These are phyloP conservation scores for Chrysina gloriosa DNA, from an alignment of 2,888 invertebrate species.

Conservation along the genomic window DNA sequence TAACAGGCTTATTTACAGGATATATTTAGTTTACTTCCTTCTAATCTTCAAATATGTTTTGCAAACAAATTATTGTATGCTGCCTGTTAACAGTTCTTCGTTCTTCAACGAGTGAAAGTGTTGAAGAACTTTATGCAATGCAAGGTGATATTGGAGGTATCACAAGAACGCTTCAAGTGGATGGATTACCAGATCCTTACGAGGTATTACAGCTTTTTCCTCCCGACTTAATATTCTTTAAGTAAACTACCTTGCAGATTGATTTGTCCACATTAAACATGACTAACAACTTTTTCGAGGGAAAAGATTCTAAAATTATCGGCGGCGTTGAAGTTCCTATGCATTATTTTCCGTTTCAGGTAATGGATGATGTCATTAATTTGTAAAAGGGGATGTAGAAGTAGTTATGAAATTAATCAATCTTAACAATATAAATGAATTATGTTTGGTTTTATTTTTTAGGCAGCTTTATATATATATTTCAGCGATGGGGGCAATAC, in stretches of 20 bases:
- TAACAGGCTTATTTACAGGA: constrained; percentile 3
- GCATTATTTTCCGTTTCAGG: constrained; percentile 39
- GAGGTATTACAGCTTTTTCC: constrained; percentile 22
- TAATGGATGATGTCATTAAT: background rate
- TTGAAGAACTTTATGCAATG: constrained; percentile 4
- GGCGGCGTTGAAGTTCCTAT: constrained; percentile 35
- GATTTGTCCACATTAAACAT: constrained; percentile 31
- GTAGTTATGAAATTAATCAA: too few species aligned
- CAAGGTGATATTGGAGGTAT: constrained; percentile 16
- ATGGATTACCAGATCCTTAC: constrained; percentile 37
- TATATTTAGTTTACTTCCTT: background rate
- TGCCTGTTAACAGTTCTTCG: background rate
- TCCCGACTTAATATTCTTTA: background rate
- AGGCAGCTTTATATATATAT: constrained; percentile 36
- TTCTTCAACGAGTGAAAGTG: background rate
- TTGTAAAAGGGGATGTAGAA: too few species aligned
- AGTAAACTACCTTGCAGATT: constrained; percentile 11
- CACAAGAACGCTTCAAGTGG: constrained; percentile 16
- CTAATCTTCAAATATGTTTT: constrained; percentile 5
- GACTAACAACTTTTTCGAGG: constrained; percentile 27
- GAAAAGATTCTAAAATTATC: constrained; percentile 33
- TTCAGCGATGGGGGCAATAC: constrained; percentile 14
- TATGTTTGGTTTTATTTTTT: constrained; percentile 4
- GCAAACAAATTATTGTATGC: background rate
- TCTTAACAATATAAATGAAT: too few species aligned